Base-by-base conservation (phyloP, 2,113 vertebrate genomes). In the Drymodes brunneopygia region DNA sequence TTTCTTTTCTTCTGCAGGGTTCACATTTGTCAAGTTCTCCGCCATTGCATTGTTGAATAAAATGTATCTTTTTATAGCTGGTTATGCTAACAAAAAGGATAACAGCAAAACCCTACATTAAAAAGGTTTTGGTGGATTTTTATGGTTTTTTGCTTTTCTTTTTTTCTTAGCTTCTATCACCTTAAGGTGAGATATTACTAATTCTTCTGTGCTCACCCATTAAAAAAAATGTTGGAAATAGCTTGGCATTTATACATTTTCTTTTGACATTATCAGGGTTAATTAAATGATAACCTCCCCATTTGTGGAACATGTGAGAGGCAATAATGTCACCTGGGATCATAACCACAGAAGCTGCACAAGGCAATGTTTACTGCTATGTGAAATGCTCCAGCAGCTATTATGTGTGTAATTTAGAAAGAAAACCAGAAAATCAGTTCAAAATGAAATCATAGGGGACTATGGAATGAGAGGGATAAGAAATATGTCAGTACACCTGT, bases 191-290 rank as follows among this genome's bases (percentile, higher is more conserved):
- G 51, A 35, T 89, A 86, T 87, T 92, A 62, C 51, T 44, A 85
- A 54, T 60, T 75, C 36, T 92, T 89, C 77, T 70, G 62, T 40
- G 33, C 19, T 87, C 20, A 69, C 9, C 10, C 7, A 1, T 67
- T 53, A 72, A 93, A 92, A 84, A 71, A 54, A 47, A 19, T 36
- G 5, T 88, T 93, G 54, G 74, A 94, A 97, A 95, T 94, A 88
- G 44, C 78, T 90, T 97, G 94, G 92, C 81, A 95, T 97, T 97
- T 96, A 92, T 93, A 56, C 47, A 95, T 95, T 96, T 96, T 83
- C 81, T 95, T 96, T 93, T 97, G 97, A 97, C 86, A 93, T 95
- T 97, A 95, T 93, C 88, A 88, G 83, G 96, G 96, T 97, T 97
- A 96, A 97, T 97, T 95, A 95, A 96, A 80, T 75, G 44, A 94